These are phyloP conservation scores for Drosophila rubida DNA, from an alignment of 2,888 invertebrate species.

Conservation along the genomic window DNA sequence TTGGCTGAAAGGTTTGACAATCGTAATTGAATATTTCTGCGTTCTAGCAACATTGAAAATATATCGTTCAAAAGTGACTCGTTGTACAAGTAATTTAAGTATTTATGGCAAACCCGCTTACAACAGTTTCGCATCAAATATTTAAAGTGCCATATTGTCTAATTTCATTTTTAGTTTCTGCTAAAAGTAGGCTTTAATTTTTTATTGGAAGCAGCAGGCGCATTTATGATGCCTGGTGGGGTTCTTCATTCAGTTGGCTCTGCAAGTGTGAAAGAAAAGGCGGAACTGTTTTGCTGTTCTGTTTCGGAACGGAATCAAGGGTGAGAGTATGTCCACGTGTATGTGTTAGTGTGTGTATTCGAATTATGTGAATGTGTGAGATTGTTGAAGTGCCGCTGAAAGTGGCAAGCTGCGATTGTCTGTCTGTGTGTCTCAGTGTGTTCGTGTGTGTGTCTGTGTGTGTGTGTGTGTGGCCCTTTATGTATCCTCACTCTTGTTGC, in stretches of 20 bases:
- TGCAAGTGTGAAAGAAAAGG: slow-evolving; percentile 26
- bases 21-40: too few species aligned
- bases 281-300: slow-evolving; percentile 10
- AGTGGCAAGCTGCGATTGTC: slow-evolving; percentile 40
- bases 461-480: slow-evolving; percentile 32
- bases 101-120: background rate
- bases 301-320: background rate
- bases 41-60: too few species aligned
- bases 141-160: background rate
- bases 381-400: slow-evolving; percentile 31
- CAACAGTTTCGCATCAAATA: background rate
- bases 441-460: slow-evolving; percentile 18
- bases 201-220: background rate
- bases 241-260: background rate
- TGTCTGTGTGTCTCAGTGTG: slow-evolving; percentile 21
- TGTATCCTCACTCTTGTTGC: slow-evolving; percentile 48
- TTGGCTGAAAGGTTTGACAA: too few species aligned
- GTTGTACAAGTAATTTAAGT: background rate
- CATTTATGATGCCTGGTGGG: background rate
- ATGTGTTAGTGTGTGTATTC: background rate
- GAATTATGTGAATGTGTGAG: slow-evolving; percentile 16
- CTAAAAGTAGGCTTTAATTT: slow-evolving; percentile 1
- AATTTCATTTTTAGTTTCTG: background rate
- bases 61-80: background rate
- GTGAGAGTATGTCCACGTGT: background rate